Evolutionary conservation across 2,888 invertebrate genomes (phyloP).

Genomic region (Caenorhabditis sp.): DNA sequence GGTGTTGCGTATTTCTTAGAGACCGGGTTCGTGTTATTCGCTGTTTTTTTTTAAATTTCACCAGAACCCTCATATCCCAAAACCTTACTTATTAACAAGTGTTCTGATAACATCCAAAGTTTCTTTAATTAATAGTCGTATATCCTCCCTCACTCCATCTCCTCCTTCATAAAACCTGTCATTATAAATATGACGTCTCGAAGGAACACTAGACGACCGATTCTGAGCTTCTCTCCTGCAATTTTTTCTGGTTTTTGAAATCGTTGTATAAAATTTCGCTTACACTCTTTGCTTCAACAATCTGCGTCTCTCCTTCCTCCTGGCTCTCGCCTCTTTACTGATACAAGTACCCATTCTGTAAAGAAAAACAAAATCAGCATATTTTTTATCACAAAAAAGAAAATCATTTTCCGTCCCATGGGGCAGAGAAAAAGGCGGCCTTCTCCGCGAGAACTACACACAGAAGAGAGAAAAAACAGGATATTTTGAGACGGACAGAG

Average conservation of each 20-base stretch:
- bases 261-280: neutral
- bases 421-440: neutral
- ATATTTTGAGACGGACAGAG: slow-evolving; percentile 2
- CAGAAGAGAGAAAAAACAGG: neutral
- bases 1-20: too few relatives aligned
- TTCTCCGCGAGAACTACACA: neutral
- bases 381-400: too few relatives aligned
- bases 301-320: slow-evolving; percentile 20
- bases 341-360: slow-evolving; percentile 81
- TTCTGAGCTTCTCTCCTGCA: slow-evolving; percentile 22
- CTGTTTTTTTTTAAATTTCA: neutral
- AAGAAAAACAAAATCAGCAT: too few relatives aligned
- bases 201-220: slow-evolving; percentile 3
- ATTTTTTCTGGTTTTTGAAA: neutral
- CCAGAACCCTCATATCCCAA: neutral
- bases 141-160: slow-evolving; percentile 27
- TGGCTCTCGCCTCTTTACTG: slow-evolving; percentile 76
- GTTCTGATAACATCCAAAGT: slow-evolving; percentile 83
- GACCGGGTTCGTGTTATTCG: neutral
- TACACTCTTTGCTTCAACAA: slow-evolving; percentile 14
- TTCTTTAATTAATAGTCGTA: slow-evolving; percentile 80
- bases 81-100: slow-evolving; percentile 83
- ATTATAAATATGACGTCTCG: neutral
- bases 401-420: too few relatives aligned
- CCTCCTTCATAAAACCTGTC: neutral